Evolutionary conservation across 2,113 vertebrate species (phyloP).

Genomic region (Equus quagga): DNA sequence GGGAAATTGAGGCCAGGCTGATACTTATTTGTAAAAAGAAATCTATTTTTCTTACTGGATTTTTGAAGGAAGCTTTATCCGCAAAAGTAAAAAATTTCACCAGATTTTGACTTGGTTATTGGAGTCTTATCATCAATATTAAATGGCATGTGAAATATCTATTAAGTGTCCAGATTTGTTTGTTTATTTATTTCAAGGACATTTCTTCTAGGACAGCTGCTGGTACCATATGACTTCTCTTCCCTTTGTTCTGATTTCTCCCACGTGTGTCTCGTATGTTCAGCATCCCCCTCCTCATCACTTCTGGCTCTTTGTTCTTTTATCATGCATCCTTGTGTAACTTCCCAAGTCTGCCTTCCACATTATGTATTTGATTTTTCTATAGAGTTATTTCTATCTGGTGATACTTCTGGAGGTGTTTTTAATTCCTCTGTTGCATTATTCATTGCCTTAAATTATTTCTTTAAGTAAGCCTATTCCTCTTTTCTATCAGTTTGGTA

Average conservation of each 20-base stretch:
- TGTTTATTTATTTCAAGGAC: background rate
- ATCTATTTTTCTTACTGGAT: background rate
- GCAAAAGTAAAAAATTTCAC: background rate
- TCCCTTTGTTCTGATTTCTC: fast-evolving
- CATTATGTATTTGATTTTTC: background rate
- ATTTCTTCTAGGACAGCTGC: background rate
- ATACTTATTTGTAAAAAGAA: background rate
- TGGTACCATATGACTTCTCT: fast-evolving
- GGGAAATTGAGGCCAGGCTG: background rate
- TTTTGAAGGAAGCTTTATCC: background rate
- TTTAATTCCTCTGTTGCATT: background rate
- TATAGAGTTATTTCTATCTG: background rate
- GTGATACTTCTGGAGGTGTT: background rate
- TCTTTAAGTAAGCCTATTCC: background rate
- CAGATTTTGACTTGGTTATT: background rate
- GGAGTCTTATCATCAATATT: background rate
- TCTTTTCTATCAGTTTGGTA: background rate
- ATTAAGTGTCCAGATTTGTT: background rate
- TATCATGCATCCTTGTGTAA: fast-evolving
- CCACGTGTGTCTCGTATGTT: fast-evolving
- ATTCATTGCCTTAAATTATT: background rate
- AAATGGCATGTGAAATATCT: background rate
- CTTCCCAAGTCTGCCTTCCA: background rate
- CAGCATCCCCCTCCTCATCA: background rate
- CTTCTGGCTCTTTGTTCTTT: background rate